These are phyloP conservation scores for Clivina fossor DNA, from an alignment of 2,888 invertebrate species.

Conservation along the genomic window DNA sequence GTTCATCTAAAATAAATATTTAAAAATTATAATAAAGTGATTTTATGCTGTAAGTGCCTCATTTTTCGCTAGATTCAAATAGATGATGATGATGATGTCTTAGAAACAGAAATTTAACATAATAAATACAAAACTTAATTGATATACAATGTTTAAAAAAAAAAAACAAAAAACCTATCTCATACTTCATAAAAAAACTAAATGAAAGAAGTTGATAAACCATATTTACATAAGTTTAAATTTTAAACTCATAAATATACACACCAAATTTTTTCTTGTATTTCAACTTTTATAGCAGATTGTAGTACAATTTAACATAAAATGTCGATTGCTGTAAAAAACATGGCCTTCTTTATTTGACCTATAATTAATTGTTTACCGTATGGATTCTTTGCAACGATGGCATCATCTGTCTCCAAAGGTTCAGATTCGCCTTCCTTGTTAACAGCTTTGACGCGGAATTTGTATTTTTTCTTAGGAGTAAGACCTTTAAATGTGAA, in stretches of 20 bases:
- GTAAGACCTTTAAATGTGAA: conserved; percentile 89
- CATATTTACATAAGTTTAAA: too few species aligned
- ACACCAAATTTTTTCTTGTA: conserved; percentile 14
- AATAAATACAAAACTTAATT: neutral
- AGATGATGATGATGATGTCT: conserved; percentile 22
- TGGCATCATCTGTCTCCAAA: conserved; percentile 84
- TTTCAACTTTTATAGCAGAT: conserved; percentile 20
- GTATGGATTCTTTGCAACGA: conserved; percentile 94
- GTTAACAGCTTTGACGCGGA: conserved; percentile 95
- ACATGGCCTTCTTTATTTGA: conserved; percentile 23
- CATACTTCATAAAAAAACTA: too few species aligned
- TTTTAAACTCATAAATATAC: conserved; percentile 27
- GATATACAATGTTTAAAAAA: neutral
- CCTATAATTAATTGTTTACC: conserved; percentile 57
- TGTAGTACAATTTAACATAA: conserved; percentile 7
- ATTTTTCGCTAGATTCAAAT: conserved; percentile 18
- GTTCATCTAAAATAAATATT: conserved; percentile 65
- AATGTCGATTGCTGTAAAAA: conserved; percentile 24
- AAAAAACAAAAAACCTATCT: conserved; percentile 2
- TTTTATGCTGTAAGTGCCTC: conserved; percentile 14
- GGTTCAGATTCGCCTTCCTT: conserved; percentile 98
- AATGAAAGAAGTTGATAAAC: too few species aligned
- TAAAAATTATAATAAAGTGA: conserved; percentile 28
- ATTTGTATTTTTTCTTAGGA: conserved; percentile 96
- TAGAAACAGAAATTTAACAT: conserved; percentile 25